These are phyloP conservation scores for Natator depressus DNA, from an alignment of 2,113 vertebrate genomes.

Conservation along the genomic window DNA sequence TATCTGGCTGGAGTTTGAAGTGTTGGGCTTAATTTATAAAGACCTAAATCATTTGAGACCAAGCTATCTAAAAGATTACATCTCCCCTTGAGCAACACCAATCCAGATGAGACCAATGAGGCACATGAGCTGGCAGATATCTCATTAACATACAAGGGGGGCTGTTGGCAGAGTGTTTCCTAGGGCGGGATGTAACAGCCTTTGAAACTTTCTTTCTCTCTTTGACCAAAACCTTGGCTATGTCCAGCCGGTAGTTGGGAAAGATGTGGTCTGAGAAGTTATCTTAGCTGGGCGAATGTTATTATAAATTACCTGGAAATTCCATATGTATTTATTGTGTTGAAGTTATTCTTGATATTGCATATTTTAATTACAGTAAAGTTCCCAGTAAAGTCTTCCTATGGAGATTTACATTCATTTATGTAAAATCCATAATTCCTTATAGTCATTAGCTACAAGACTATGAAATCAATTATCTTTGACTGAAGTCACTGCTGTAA, in stretches of 20 bases:
- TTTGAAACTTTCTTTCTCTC: background rate
- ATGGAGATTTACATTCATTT: fast-evolving
- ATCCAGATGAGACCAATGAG: background rate
- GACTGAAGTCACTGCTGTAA: background rate
- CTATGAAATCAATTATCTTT: background rate
- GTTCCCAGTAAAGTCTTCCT: background rate
- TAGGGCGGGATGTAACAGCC: background rate
- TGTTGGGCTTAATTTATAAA: background rate
- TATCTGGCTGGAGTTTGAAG: background rate
- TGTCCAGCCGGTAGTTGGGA: background rate
- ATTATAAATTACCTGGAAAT: background rate
- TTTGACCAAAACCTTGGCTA: background rate
- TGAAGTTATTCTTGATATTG: background rate
- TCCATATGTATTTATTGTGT: background rate
- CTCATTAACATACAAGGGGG: background rate
- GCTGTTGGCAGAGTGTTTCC: background rate
- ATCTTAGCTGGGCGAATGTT: background rate
- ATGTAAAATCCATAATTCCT: background rate
- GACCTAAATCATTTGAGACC: background rate
- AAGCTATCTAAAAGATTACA: background rate
- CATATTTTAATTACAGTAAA: background rate
- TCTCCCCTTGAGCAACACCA: background rate
- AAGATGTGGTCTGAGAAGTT: background rate
- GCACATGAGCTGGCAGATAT: background rate
- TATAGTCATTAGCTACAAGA: background rate